These are phyloP conservation scores for Formicarius rufipectus DNA, from an alignment of 2,113 vertebrate genomes.

Conservation along the genomic window DNA sequence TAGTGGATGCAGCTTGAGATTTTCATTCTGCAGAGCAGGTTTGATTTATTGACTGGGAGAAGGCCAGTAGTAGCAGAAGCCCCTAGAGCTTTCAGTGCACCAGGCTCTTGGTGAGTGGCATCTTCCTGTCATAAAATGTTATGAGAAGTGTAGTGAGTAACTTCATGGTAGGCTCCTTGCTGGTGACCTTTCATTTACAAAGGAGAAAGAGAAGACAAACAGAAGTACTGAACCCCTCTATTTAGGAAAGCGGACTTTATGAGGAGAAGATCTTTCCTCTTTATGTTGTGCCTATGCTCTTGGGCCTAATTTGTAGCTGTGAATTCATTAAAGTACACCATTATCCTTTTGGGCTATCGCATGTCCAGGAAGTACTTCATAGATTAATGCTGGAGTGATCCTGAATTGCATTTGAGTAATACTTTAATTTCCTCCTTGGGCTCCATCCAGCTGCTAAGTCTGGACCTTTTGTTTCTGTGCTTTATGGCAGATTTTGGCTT, in stretches of 20 bases:
- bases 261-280: not conserved
- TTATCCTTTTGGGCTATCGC: not conserved
- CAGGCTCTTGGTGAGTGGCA: not conserved
- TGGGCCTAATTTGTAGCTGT: not conserved
- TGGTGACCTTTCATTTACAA: not conserved
- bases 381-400: not conserved
- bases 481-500: constrained; percentile 24
- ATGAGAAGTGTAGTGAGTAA: not conserved
- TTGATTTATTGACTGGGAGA: not conserved
- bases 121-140: not conserved
- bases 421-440: constrained; percentile 29
- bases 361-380: not conserved
- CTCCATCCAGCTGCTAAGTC: not conserved
- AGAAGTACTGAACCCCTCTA: not conserved
- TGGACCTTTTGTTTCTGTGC: not conserved
- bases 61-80: not conserved
- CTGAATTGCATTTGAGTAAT: not conserved
- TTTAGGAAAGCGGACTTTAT: not conserved
- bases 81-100: not conserved
- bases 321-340: not conserved
- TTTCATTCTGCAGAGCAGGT: not conserved
- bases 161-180: not conserved
- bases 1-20: not conserved
- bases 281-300: not conserved
- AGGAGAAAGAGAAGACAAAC: not conserved